phyloP scores from a whole-genome alignment of 2,888 invertebrate species.

The Chorisops tibialis region DNA sequence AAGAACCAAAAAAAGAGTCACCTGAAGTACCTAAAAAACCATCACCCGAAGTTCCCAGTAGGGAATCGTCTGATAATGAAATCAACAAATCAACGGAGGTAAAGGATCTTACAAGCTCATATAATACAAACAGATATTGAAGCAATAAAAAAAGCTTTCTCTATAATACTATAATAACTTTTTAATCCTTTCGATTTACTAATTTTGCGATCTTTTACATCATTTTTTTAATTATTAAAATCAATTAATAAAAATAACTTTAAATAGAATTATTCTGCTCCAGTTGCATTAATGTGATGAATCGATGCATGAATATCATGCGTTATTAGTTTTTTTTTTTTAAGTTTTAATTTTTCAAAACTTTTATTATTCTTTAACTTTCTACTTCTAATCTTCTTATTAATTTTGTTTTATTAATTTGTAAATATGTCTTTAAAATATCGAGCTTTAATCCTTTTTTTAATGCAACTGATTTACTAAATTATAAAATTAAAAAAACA shows the following conservation, averaged over 20 bases:
- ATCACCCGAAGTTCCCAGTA: slow-evolving; percentile 30
- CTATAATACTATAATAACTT: background rate
- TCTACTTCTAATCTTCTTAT: background rate
- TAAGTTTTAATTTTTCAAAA: background rate
- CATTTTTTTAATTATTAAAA: too few relatives aligned
- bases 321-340: background rate
- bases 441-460: background rate
- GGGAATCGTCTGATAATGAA: slow-evolving; percentile 44
- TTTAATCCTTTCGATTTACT: slow-evolving; percentile 17
- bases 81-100: slow-evolving; percentile 48
- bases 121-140: background rate
- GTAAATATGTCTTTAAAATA: slow-evolving; percentile 4
- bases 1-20: background rate
- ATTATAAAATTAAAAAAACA: background rate
- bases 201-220: too few relatives aligned
- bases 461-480: slow-evolving; percentile 7
- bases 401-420: background rate
- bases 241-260: too few relatives aligned
- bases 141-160: slow-evolving; percentile 11
- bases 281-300: slow-evolving; percentile 18
- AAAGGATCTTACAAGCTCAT: slow-evolving; percentile 39
- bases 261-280: background rate
- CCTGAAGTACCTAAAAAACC: background rate
- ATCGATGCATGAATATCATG: background rate
- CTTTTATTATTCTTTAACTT: background rate